These are phyloP conservation scores for Irena cyanogastra DNA, from an alignment of 2,113 vertebrate genomes.

Conservation along the genomic window DNA sequence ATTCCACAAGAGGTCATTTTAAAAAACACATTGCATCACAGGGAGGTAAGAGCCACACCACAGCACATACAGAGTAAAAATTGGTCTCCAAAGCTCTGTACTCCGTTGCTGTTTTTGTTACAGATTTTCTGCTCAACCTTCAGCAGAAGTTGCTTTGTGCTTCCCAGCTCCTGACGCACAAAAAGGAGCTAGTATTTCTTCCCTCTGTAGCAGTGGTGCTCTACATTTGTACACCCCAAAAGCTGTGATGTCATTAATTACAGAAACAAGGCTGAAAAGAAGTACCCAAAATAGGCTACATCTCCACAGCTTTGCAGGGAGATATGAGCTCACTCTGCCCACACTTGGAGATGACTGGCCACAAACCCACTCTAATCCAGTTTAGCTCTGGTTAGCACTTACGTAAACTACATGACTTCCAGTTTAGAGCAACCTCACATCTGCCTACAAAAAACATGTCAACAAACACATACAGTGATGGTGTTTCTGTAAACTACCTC, in stretches of 20 bases:
- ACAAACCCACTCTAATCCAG: conserved; percentile 54
- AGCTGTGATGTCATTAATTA: conserved; percentile 2
- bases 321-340: conserved; percentile 49
- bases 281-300: not conserved
- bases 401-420: conserved; percentile 29
- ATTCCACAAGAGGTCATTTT: not conserved
- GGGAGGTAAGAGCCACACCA: not conserved
- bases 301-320: conserved; percentile 19
- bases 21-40: conserved; percentile 41
- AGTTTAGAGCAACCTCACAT: conserved; percentile 36
- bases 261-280: not conserved
- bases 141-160: not conserved
- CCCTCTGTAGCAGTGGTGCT: not conserved
- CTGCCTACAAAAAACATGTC: conserved; percentile 34
- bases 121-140: not conserved
- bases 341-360: conserved; percentile 34
- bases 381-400: conserved; percentile 57
- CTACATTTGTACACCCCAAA: not conserved
- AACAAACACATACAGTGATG: not conserved
- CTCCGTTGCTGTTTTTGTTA: not conserved
- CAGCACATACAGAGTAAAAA: fast-evolving
- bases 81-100: not conserved
- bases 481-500: not conserved
- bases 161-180: not conserved
- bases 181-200: not conserved